Evolutionary conservation across 1,140 invertebrate species (phyloP), one percentile per base, ranked within the genome.

Genomic region (Aethina tumida): DNA sequence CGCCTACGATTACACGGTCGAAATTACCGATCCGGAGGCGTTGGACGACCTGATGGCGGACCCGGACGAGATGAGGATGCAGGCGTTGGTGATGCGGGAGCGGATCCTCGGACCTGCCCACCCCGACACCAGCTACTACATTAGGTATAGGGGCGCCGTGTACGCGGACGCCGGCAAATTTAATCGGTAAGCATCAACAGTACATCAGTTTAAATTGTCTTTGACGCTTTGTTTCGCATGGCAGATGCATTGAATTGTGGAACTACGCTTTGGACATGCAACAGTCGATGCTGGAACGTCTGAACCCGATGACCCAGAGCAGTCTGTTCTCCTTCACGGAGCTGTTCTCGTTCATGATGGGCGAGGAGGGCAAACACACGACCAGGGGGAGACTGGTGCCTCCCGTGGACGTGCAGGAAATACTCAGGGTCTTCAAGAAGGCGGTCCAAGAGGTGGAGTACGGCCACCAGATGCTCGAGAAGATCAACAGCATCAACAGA

Each of bases 241-340:
- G n/a, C 18, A 44, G 48, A 33, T 96, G 92, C 63, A 86, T 95
- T 40, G 78, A 84, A 52, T 69, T 97, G 18, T 97, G 93, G 92
- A 90, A 89, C 64, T 94, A 96, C 64, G 92, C 91, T n/a, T 66
- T 97, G 6, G 89, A 95, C 58, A 94, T 95, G 82, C 92, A 96
- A 65, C 89, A 93, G 59, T 79, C 78, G 41, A 89, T 92, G 65
- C 69, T 95, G 33, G 88, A 92, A 50, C 83, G 90, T n/a, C 69
- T 96, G 5, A 92, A 87, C 64, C 85, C 89, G 3, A 89, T 94
- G 79, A 96, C 91, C 8, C 90, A 95, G 63, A 90, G 84, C 55
- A 88, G 84, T 39, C 73, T 96, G 14, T 79, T 92, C 54, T 91
- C 87, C 47, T 96, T 97, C 63, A 89, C 88, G 2, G 91, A 97